These are phyloP conservation scores for Pocota personata DNA, from an alignment of 2,888 invertebrate genomes.

Conservation along the genomic window DNA sequence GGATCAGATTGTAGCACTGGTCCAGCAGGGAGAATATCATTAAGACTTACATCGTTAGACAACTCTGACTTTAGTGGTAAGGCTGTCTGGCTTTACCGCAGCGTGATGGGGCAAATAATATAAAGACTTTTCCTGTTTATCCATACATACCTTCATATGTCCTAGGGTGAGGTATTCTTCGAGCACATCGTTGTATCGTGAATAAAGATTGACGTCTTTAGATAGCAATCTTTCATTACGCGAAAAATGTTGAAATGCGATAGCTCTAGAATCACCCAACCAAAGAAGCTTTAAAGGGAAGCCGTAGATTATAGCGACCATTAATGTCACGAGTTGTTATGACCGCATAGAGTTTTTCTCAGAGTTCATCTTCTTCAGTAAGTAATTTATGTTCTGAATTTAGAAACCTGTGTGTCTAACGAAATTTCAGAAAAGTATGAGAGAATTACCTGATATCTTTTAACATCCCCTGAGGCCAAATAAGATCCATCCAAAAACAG, in stretches of 20 bases:
- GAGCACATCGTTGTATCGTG: neutral
- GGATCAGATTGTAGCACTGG: too few species aligned
- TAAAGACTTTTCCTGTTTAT: neutral
- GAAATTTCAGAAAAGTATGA: neutral
- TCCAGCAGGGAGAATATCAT: too few species aligned
- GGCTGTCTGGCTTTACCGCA: neutral
- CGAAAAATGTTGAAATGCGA: constrained; percentile 7
- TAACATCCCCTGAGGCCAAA: neutral
- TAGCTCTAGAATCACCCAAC: too few species aligned
- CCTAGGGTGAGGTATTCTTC: neutral
- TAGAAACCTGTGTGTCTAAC: neutral
- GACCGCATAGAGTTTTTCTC: too few species aligned
- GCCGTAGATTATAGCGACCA: too few species aligned
- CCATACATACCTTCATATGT: neutral
- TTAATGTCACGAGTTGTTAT: too few species aligned
- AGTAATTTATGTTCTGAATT: too few species aligned
- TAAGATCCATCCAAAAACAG: constrained; percentile 1
- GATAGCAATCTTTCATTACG: neutral
- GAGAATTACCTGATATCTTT: neutral
- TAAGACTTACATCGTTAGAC: too few species aligned
- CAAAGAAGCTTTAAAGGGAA: too few species aligned
- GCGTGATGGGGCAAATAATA: neutral
- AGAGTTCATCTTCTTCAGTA: too few species aligned
- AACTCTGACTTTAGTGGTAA: neutral
- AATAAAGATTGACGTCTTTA: neutral